These are phyloP conservation scores for Zosterops japonicus DNA, from an alignment of 2,113 vertebrate species.

Conservation along the genomic window DNA sequence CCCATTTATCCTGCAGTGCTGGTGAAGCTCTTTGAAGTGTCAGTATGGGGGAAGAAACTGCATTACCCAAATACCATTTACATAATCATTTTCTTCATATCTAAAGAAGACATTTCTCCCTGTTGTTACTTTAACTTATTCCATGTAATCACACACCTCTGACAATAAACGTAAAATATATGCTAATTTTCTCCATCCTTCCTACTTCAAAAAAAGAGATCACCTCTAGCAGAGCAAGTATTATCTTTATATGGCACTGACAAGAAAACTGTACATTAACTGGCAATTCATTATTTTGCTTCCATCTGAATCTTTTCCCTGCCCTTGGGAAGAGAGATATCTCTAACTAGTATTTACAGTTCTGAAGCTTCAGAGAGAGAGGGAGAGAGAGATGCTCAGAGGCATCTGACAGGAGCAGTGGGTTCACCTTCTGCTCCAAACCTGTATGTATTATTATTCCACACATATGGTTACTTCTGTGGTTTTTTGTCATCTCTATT, in stretches of 20 bases:
- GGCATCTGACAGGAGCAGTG: neutral
- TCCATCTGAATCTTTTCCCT: neutral
- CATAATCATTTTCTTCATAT: conserved; percentile 37
- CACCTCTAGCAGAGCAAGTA: neutral
- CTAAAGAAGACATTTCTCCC: neutral
- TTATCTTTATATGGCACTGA: neutral
- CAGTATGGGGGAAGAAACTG: conserved; percentile 38
- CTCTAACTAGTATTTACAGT: neutral
- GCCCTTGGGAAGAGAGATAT: neutral
- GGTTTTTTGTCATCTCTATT: neutral
- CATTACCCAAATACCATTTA: conserved; percentile 61
- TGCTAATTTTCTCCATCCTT: neutral
- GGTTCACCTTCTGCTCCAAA: neutral
- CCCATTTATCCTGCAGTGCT: conserved; percentile 41
- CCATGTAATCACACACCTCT: neutral
- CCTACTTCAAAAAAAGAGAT: neutral
- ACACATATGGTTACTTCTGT: neutral
- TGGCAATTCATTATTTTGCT: neutral
- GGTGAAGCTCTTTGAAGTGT: conserved; percentile 33
- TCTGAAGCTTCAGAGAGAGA: neutral
- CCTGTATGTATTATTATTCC: neutral
- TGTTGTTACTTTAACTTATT: conserved; percentile 5
- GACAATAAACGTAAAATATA: neutral
- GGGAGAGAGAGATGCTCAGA: neutral
- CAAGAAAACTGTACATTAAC: neutral